Evolutionary conservation across 1,140 invertebrate genomes (phyloP).

Genomic region (Danaus melanippus): DNA sequence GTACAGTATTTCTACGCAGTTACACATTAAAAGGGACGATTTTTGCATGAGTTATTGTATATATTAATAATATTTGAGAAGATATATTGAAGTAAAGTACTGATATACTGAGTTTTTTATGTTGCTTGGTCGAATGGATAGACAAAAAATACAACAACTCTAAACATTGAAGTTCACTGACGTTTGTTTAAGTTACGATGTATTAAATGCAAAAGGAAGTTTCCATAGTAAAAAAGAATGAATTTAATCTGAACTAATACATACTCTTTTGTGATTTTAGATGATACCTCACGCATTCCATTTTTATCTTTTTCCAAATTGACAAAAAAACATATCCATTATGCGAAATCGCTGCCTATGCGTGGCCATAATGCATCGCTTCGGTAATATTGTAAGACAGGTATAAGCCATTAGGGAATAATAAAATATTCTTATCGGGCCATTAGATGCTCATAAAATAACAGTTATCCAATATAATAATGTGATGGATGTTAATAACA

Average conservation of each 20-base stretch:
- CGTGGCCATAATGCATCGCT: constrained; percentile 60
- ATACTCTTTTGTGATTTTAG: background rate
- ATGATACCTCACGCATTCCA: background rate
- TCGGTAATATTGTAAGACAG: constrained; percentile 54
- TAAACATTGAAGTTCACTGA: no score
- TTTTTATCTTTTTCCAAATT: constrained; percentile 13
- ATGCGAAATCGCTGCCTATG: constrained; percentile 60
- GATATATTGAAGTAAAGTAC: no score
- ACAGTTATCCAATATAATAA: constrained; percentile 69
- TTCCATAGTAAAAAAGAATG: no score
- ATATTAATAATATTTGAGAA: no score
- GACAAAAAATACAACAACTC: no score
- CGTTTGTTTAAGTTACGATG: no score
- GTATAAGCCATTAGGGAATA: constrained; percentile 70
- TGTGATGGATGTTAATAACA: constrained; percentile 65
- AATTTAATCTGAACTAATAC: no score
- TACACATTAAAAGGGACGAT: constrained; percentile 13
- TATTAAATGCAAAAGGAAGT: no score
- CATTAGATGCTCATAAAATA: constrained; percentile 70
- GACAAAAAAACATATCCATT: constrained; percentile 60
- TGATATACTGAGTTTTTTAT: no score
- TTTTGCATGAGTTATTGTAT: no score
- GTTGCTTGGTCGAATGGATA: no score
- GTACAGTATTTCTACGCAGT: constrained; percentile 48
- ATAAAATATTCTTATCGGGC: constrained; percentile 69